Evolutionary conservation across 1,140 invertebrate species (phyloP).

Genomic region (Neomicropteryx cornuta): DNA sequence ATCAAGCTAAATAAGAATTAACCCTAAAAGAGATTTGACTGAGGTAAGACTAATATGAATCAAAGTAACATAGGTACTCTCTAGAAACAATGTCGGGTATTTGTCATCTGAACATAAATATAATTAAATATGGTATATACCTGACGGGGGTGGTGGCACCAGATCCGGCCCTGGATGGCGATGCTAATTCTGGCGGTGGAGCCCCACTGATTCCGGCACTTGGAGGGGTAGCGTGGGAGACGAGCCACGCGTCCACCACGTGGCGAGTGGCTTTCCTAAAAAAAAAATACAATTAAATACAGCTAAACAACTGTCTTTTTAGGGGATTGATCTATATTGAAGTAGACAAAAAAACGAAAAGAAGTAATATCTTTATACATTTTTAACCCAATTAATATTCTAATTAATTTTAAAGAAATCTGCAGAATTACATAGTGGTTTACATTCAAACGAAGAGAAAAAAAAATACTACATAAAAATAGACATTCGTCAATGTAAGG

Average conservation of each 20-base stretch:
- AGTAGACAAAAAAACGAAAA: not conserved
- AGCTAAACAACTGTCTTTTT: constrained; percentile 6
- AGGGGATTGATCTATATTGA: too few species aligned
- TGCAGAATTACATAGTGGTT: too few species aligned
- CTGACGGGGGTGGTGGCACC: constrained; percentile 82
- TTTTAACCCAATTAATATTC: not conserved
- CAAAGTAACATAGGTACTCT: too few species aligned
- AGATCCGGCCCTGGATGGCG: constrained; percentile 54
- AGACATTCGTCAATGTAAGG: too few species aligned
- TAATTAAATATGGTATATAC: constrained; percentile 35
- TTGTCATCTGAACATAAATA: too few species aligned
- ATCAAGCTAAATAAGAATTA: too few species aligned
- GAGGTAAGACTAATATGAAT: too few species aligned
- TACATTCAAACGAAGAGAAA: too few species aligned
- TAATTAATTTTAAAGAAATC: too few species aligned
- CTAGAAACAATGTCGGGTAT: too few species aligned
- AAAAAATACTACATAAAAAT: too few species aligned
- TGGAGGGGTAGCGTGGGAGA: constrained; percentile 70
- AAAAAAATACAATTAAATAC: constrained; percentile 20
- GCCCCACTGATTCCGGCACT: constrained; percentile 29
- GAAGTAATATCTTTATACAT: not conserved
- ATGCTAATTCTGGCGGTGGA: constrained; percentile 39
- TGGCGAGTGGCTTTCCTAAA: constrained; percentile 81
- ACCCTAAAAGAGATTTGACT: too few species aligned
- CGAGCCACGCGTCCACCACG: constrained; percentile 84